Evolutionary conservation across 2,888 invertebrate genomes (phyloP).

Genomic region (Xanthorhoe designata): DNA sequence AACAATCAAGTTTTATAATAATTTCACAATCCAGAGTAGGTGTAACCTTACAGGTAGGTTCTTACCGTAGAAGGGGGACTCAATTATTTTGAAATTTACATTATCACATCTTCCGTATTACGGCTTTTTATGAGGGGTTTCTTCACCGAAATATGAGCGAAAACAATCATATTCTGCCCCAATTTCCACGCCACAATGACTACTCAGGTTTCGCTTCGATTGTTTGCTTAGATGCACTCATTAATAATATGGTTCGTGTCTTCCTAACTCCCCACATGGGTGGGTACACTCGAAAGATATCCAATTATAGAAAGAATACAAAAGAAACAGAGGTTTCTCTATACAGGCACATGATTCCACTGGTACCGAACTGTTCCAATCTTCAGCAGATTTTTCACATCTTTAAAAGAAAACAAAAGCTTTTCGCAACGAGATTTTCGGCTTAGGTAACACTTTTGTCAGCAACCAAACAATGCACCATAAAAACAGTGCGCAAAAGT

Average conservation of each 20-base stretch:
- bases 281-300: conserved; percentile 5
- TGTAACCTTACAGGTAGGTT: no score
- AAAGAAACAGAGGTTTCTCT: conserved; percentile 1
- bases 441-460: conserved; percentile 62
- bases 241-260: conserved; percentile 28
- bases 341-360: background rate
- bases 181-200: conserved; percentile 63
- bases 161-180: conserved; percentile 39
- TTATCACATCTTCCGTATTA: conserved; percentile 14
- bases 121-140: conserved; percentile 29
- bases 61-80: background rate
- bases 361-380: conserved; percentile 1
- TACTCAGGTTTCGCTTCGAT: conserved; percentile 53
- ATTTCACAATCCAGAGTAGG: conserved; percentile 7
- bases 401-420: conserved; percentile 52
- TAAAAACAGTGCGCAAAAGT: conserved; percentile 69
- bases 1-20: conserved; percentile 10
- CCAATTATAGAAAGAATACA: conserved; percentile 8
- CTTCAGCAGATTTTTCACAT: conserved; percentile 32
- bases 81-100: conserved; percentile 24
- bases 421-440: conserved; percentile 62
- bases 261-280: conserved; percentile 17
- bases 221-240: conserved; percentile 48
- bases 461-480: conserved; percentile 73
- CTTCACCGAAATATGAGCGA: conserved; percentile 42